A percentile compares a stretch with the other conserved stretches of the same genome.
Evolutionary conservation across 2,113 vertebrate genomes (phyloP).

Genomic region (Gobiocypris rarus): DNA sequence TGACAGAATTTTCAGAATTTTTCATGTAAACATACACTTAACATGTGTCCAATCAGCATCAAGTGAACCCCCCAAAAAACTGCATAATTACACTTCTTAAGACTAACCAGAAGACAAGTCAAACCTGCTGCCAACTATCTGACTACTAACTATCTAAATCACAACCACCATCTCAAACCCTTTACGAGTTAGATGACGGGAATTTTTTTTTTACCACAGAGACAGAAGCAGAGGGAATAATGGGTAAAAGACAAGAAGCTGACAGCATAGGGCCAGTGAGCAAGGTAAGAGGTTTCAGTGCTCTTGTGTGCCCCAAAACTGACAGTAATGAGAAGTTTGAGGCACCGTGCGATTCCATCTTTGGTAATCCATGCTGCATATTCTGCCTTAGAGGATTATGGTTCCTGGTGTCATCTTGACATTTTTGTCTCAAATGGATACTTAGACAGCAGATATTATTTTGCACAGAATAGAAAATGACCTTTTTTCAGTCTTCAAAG

Average conservation of each 20-base stretch:
- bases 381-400: slow-evolving; percentile 46
- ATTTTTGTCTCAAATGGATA: slow-evolving; percentile 40
- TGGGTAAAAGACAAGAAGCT: neutral
- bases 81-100: no score
- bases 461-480: slow-evolving; percentile 22
- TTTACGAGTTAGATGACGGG: neutral
- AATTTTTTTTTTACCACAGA: slow-evolving; percentile 4
- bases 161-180: neutral
- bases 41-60: no score
- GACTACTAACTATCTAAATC: neutral
- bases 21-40: no score
- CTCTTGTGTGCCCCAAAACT: slow-evolving; percentile 9
- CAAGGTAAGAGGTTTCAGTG: slow-evolving; percentile 19
- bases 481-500: slow-evolving; percentile 20
- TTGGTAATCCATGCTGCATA: slow-evolving; percentile 48
- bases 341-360: slow-evolving; percentile 19
- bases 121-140: neutral
- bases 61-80: no score
- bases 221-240: neutral
- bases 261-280: slow-evolving; percentile 33
- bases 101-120: no score
- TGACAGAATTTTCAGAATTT: no score
- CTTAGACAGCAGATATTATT: slow-evolving; percentile 32
- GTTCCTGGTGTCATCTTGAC: slow-evolving; percentile 37
- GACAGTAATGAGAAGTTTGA: slow-evolving; percentile 44